Percentiles rank a stretch among this genome's conserved stretches.
These are phyloP conservation scores for Tupaia chinensis DNA, from an alignment of 2,113 vertebrate genomes.

Conservation along the genomic window DNA sequence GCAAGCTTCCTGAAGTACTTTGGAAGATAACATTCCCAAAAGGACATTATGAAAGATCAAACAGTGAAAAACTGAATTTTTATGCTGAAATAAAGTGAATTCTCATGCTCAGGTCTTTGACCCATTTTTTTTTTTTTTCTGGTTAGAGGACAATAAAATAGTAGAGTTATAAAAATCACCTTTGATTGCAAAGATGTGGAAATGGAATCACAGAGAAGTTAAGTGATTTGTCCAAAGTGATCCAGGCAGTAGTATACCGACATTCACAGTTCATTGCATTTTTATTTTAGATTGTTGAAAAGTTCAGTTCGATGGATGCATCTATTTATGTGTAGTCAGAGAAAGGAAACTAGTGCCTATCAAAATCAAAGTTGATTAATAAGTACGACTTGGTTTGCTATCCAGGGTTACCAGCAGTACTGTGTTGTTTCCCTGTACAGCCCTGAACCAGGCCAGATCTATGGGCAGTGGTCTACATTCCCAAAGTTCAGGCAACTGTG, in stretches of 20 bases:
- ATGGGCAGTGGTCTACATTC: not conserved
- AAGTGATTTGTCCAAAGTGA: constrained; percentile 17
- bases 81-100: constrained; percentile 57
- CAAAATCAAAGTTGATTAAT: not conserved
- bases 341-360: not conserved
- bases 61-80: constrained; percentile 2
- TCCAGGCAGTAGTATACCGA: not conserved
- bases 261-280: not conserved
- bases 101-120: constrained; percentile 10
- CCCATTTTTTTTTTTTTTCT: constrained; percentile 7
- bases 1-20: constrained; percentile 21
- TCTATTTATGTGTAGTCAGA: not conserved
- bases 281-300: not conserved
- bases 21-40: constrained; percentile 13
- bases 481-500: not conserved
- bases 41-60: constrained; percentile 21
- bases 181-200: constrained; percentile 1
- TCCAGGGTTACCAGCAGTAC: not conserved
- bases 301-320: not conserved
- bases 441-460: not conserved
- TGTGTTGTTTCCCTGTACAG: not conserved
- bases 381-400: not conserved
- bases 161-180: not conserved
- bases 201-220: constrained; percentile 33
- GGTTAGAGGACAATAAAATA: constrained; percentile 10